A percentile compares a stretch with the other conserved stretches of the same genome.
Evolutionary conservation across 2,113 vertebrate species (phyloP).

Genomic region (Anarhynchus alexandrinus): DNA sequence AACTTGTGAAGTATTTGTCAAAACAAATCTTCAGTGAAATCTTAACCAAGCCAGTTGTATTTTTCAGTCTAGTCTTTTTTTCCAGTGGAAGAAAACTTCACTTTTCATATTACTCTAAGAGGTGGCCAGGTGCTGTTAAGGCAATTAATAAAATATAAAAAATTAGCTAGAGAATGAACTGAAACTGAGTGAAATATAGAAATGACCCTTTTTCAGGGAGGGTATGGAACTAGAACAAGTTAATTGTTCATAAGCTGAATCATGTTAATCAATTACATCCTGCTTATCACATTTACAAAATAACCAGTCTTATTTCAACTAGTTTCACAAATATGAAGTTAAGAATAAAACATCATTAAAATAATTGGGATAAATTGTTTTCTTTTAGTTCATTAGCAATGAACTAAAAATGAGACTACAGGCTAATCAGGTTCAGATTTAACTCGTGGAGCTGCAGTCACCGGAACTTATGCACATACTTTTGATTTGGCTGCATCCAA

Average conservation of each 20-base stretch:
- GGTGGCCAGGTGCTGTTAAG: neutral
- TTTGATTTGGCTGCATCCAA: neutral
- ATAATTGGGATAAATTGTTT: neutral
- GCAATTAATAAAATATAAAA: neutral
- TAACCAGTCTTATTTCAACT: neutral
- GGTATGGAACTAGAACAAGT: neutral
- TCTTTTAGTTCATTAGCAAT: too few relatives aligned
- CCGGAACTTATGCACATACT: accelerated
- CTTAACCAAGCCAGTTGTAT: neutral
- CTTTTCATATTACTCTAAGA: neutral
- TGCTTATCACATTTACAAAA: neutral
- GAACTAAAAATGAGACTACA: neutral
- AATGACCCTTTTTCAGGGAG: neutral
- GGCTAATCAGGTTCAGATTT: neutral
- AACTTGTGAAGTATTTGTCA: neutral
- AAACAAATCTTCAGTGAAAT: neutral
- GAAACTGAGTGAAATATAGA: neutral
- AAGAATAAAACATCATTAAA: neutral
- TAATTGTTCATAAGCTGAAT: neutral
- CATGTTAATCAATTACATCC: neutral
- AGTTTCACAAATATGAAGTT: neutral
- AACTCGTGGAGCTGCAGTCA: neutral
- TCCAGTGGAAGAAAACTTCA: neutral
- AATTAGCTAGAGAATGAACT: neutral
- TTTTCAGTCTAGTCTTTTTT: neutral